These are phyloP conservation scores for Lycia hirtaria DNA, from an alignment of 2,888 invertebrate species.

Conservation along the genomic window DNA sequence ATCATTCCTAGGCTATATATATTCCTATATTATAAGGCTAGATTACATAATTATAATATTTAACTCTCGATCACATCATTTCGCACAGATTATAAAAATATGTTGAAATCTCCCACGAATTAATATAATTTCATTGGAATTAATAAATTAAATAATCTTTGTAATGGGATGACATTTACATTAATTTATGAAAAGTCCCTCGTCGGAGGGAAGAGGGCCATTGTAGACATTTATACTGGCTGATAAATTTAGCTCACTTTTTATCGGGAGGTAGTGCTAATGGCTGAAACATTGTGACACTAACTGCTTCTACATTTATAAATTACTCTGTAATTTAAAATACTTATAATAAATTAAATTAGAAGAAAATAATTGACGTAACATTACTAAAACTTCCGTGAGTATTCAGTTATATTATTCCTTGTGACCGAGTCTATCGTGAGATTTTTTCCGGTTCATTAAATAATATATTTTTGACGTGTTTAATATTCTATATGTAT, in stretches of 20 bases:
- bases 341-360: not conserved
- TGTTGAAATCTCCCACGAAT: not conserved
- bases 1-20: too few species aligned
- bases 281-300: not conserved
- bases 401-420: too few species aligned
- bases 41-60: too few species aligned
- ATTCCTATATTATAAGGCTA: too few species aligned
- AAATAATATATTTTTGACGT: too few species aligned
- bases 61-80: too few species aligned
- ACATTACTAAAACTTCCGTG: too few species aligned
- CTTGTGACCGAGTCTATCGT: too few species aligned
- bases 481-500: too few species aligned
- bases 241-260: not conserved
- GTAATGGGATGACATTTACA: slow-evolving; percentile 18
- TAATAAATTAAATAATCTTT: slow-evolving; percentile 24
- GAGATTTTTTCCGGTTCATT: too few species aligned
- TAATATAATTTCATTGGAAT: not conserved
- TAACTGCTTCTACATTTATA: not conserved
- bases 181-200: slow-evolving; percentile 12
- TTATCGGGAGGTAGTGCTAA: not conserved
- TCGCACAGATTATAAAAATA: not conserved
- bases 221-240: slow-evolving; percentile 7
- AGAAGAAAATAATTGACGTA: too few species aligned
- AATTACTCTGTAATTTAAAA: not conserved
- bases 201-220: not conserved